A percentile compares a stretch with the other conserved stretches of the same genome.
Evolutionary conservation across 2,888 invertebrate species (phyloP).

Genomic region (Slavum lentiscoides): DNA sequence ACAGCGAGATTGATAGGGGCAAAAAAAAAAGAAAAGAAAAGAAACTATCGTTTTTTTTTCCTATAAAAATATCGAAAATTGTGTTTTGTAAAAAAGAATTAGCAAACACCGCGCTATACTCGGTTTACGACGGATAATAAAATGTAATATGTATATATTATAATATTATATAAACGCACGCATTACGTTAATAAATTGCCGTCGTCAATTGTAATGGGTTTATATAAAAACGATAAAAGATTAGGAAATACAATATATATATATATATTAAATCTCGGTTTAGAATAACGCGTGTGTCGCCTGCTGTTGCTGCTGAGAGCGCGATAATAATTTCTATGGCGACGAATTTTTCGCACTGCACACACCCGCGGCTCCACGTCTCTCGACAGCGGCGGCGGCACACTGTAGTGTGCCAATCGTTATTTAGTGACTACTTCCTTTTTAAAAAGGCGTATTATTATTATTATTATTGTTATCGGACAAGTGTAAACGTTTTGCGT

Average conservation of each 20-base stretch:
- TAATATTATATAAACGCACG: background rate
- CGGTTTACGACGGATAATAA: too few relatives aligned
- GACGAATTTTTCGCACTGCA: background rate
- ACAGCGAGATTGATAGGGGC: too few relatives aligned
- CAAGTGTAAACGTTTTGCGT: too few relatives aligned
- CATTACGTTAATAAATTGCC: constrained; percentile 1
- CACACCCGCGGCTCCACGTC: background rate
- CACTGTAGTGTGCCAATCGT: background rate
- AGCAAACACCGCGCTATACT: too few relatives aligned
- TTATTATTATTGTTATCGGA: too few relatives aligned
- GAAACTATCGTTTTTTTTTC: too few relatives aligned
- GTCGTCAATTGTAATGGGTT: background rate
- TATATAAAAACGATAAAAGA: constrained; percentile 13
- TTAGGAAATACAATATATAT: constrained; percentile 20
- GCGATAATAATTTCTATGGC: too few relatives aligned
- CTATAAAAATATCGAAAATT: too few relatives aligned
- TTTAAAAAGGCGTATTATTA: background rate
- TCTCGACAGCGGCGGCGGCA: background rate
- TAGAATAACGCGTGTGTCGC: background rate
- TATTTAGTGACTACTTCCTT: constrained; percentile 6
- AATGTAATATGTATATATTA: too few relatives aligned
- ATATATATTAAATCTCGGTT: constrained; percentile 2
- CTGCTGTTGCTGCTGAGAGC: too few relatives aligned
- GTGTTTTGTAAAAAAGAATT: too few relatives aligned
- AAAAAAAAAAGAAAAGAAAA: too few relatives aligned